Evolutionary conservation across 2,113 vertebrate genomes (phyloP), one percentile per base, ranked within the genome.

Genomic region (Anguilla rostrata): DNA sequence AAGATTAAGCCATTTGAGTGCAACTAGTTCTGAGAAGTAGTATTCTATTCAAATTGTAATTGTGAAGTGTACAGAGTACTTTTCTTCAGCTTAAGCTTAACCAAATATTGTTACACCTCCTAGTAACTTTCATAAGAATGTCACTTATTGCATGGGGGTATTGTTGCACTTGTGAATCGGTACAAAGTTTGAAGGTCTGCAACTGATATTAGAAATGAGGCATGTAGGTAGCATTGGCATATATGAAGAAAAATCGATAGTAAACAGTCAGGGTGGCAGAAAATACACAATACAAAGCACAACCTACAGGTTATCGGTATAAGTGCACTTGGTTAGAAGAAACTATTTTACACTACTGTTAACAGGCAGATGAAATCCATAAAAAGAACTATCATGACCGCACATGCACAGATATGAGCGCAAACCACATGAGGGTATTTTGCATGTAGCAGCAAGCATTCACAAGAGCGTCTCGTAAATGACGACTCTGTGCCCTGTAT

Each of bases 401-500:
- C n/a, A 75, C 71, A 75, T 75, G 26, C 9, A 75, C 71, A 75
- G 11, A 75, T 34, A 71, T 16, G 20, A 75, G 71, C 71, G 71
- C 71, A 34, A 34, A 12, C 0, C 29, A 75, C 26, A n/a, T 7
- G n/a, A 75, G 26, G 2, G 9, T 75, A n/a, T 9, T 34, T 34
- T 29, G 71, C n/a, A 29, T 75, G 71, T 34, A 29, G 71, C 71
- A 29, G 71, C 71, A 75, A 12, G 71, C 71, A 75, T 14, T 34
- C 71, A 75, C 71, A n/a, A n/a, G 71, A 39, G 16, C 82, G 1
- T 34, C 22, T 56, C 53, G 12, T 39, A 29, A 60, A 46, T 22
- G 82, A 53, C 56, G 16, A 29, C 82, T 60, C 57, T 63, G 57
- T 60, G 82, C 34, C 5, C n/a, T 83, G 82, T 83, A 83, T 18